Evolutionary conservation across 2,888 invertebrate species (phyloP), one percentile per base, ranked within the genome.

Genomic region (Sussaba pulchella): DNA sequence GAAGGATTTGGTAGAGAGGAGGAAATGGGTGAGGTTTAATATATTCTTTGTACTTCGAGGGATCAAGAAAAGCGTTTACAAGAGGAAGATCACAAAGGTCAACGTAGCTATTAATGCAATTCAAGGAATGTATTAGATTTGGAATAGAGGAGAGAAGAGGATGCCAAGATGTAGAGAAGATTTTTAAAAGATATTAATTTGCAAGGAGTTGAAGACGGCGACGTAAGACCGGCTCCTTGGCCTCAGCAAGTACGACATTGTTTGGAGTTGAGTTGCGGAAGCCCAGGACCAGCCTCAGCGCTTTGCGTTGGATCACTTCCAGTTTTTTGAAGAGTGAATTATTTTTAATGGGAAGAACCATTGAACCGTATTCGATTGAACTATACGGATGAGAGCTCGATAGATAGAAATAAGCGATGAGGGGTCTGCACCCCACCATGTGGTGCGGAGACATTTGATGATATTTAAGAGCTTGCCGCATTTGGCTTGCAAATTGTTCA

Each of bases 331-430:
- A 26, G 1, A 54, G 21, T 1, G 45, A n/a, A 3, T 0, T 10
- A 2, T 52, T 10, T 14, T 36, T 17, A n/a, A 47, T 36, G 1
- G 43, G 61, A 19, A 69, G n/a, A 2, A 50, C n/a, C 3, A 36
- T 26, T 4, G 59, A 24, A 21, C 69, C 69, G 24, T 69, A 76
- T 39, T 74, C 74, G 4, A 66, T 52, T 9, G 50, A 17, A n/a
- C 41, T n/a, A n/a, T 39, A 9, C 66, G 36, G 8, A 69, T 47
- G 8, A 76, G 10, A 2, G 67, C 59, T 39, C 61, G 43, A 36
- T 69, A 69, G 50, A 50, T 4, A 21, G 50, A n/a, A n/a, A n/a
- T n/a, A n/a, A n/a, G n/a, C n/a, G n/a, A n/a, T n/a, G n/a, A n/a
- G n/a, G n/a, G n/a, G 2, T 50, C 50, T 19, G 21, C 50, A 1